Evolutionary conservation across 2,113 vertebrate species (phyloP).

Genomic region (Cyphomyrus discorhynchus): DNA sequence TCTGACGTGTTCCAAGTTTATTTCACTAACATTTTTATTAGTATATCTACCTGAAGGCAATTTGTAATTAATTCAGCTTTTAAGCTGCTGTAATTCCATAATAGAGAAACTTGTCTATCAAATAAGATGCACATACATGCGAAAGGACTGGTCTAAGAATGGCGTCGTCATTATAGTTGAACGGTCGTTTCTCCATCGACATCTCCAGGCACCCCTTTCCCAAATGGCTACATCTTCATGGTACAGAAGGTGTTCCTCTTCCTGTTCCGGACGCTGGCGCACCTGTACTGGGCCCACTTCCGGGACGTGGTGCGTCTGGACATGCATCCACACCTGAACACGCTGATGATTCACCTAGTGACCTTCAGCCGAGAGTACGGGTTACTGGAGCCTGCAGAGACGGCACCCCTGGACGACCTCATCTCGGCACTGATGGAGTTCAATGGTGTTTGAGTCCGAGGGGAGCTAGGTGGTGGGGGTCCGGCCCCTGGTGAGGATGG

Average conservation of each 20-base stretch:
- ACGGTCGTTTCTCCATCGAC: neutral
- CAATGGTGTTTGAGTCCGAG: neutral
- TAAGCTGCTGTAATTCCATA: neutral
- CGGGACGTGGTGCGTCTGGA: slow-evolving; percentile 56
- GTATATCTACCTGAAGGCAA: neutral
- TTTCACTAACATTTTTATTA: neutral
- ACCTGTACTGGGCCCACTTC: slow-evolving; percentile 73
- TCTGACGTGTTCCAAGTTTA: neutral
- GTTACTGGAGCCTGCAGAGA: slow-evolving; percentile 64
- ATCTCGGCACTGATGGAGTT: slow-evolving; percentile 49
- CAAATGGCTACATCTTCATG: slow-evolving; percentile 59
- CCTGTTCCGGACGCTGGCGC: slow-evolving; percentile 67
- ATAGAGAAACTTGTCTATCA: neutral
- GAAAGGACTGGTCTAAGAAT: neutral
- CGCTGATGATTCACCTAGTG: slow-evolving; percentile 65
- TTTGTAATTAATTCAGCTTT: neutral
- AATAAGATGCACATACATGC: neutral
- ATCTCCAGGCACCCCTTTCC: slow-evolving; percentile 55
- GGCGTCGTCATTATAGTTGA: neutral
- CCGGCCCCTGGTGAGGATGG: neutral
- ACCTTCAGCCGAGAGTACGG: slow-evolving; percentile 62
- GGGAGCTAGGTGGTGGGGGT: neutral
- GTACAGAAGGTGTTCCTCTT: slow-evolving; percentile 69
- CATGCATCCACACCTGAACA: slow-evolving; percentile 71
- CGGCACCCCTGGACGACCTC: slow-evolving; percentile 61